Evolutionary conservation across 2,888 invertebrate species (phyloP), one percentile per base, ranked within the genome.

Genomic region (Idaea biselata): DNA sequence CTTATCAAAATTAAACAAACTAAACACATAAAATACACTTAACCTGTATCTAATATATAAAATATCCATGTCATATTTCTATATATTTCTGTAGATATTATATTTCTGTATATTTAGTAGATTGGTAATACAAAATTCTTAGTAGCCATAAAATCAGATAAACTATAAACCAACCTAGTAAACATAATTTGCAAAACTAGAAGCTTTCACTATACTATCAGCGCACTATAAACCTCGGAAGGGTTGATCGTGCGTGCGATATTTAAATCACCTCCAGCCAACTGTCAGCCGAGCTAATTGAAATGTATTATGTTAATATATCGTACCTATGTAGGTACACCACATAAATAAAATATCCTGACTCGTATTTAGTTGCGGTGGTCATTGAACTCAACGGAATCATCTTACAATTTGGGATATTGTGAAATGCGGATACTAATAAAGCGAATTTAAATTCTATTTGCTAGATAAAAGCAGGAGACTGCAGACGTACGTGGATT

Each of bases 271-370:
- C 76, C 75, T 79, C 81, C 79, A 82, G 76, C 75, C 76, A 81
- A 78, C 79, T 85, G 83, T 85, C 83, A 76, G 73, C 83, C 81
- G 79, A 77, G 76, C 81, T 86, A 87, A 89, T 88, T 86, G 82
- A 86, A 86, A 86, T 86, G 82, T 86, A 84, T 83, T 82, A 88
- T 88, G 87, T 79, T 80, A 82, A 85, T 76, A 76, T 67, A 77
- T 75, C 78, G 44, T 25, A 25, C 25, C 25, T 77, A 78, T 79
- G 77, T 77, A 14, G 8, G 8, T 44, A 44, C 11, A 44, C 44
- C 11, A 79, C 75, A 75, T 76, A 78, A 70, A 76, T 76, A 74
- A 75, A 69, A 72, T 68, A 61, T 64, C 68, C 72, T 73, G 65
- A 64, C 18, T 56, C 71, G 70, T 68, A 71, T 72, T 69, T 71